phyloP scores from a whole-genome alignment of 2,797 vertebrate species.

The Macropus fuliginosus region DNA sequence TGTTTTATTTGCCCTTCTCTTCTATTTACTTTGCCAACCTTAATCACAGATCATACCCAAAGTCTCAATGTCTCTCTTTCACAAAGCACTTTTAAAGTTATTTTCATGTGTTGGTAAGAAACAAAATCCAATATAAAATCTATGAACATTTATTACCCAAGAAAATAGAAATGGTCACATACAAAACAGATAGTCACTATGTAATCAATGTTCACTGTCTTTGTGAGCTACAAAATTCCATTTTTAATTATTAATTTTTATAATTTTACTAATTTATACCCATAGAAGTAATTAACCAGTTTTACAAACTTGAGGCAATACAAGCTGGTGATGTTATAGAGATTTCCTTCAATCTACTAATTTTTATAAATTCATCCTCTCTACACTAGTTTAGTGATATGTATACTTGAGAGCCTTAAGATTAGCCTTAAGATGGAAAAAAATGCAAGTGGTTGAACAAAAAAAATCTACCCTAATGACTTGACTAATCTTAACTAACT shows the following conservation, averaged over 20 bases:
- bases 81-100: background rate
- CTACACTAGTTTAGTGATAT: background rate
- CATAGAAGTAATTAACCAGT: background rate
- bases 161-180: background rate
- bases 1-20: background rate
- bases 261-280: too few species aligned
- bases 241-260: background rate
- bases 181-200: background rate
- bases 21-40: background rate
- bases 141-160: background rate
- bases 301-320: conserved; percentile 31
- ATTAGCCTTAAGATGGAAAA: too few species aligned
- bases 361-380: background rate
- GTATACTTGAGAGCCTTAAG: too few species aligned
- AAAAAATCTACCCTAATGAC: background rate
- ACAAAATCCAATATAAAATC: background rate
- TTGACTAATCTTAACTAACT: background rate
- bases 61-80: background rate
- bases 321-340: background rate
- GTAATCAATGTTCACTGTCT: background rate
- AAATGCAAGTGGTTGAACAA: background rate
- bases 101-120: background rate
- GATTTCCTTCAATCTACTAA: background rate
- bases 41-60: background rate
- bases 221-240: background rate